Evolutionary conservation across 2,888 invertebrate species (phyloP).

Genomic region (Drosophila macrothrix): DNA sequence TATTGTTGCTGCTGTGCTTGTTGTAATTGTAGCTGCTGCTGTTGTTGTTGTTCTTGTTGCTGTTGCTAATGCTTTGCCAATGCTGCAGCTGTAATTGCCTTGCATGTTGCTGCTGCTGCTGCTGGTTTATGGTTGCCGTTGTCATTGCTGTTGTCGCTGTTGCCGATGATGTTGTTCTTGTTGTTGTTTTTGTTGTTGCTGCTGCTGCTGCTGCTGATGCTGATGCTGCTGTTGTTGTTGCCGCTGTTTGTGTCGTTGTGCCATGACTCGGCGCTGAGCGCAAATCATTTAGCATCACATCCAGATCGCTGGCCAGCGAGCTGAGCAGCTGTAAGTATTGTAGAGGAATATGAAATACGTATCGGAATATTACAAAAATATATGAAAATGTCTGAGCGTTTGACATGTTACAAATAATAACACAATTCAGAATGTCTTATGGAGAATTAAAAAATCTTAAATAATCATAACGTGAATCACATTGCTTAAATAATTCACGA

Average conservation of each 20-base stretch:
- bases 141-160: constrained; percentile 56
- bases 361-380: not conserved
- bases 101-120: constrained; percentile 35
- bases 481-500: not conserved
- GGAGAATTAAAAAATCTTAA: not conserved
- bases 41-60: constrained; percentile 33
- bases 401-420: not conserved
- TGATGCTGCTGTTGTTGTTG: constrained; percentile 45
- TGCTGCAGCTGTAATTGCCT: constrained; percentile 47
- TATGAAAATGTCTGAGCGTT: not conserved
- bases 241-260: constrained; percentile 54
- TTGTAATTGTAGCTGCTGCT: constrained; percentile 46
- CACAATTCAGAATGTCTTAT: not conserved
- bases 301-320: constrained; percentile 93
- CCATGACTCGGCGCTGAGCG: constrained; percentile 88
- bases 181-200: constrained; percentile 58
- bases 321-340: constrained; percentile 89
- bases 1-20: constrained; percentile 37
- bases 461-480: not conserved
- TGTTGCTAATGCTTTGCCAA: constrained; percentile 38
- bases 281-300: constrained; percentile 93
- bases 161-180: constrained; percentile 41
- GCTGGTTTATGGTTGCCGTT: constrained; percentile 49
- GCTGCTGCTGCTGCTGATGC: constrained; percentile 27
- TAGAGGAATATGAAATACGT: not conserved